A percentile compares a stretch with the other conserved stretches of the same genome.
Conservation (phyloP, 2,888 invertebrate species). For the Rotaria socialis region DNA sequence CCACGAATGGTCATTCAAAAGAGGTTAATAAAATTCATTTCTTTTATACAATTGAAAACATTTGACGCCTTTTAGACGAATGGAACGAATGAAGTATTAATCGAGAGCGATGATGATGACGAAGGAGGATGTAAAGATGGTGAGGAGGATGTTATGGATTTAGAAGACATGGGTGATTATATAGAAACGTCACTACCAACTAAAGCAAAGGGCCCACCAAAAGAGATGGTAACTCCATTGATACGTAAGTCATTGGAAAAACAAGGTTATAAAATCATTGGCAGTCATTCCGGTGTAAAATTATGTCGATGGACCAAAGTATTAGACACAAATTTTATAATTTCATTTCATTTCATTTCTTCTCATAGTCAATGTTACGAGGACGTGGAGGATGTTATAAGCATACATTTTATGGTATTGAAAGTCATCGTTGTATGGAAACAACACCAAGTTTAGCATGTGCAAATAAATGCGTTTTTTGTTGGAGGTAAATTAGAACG, state of each 20-base stretch:
- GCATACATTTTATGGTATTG: slow-evolving; percentile 66
- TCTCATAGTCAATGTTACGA: slow-evolving; percentile 60
- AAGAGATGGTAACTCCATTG: slow-evolving; percentile 64
- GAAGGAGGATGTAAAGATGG: slow-evolving; percentile 48
- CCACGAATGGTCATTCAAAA: background rate
- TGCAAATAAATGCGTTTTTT: slow-evolving; percentile 67
- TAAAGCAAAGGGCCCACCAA: slow-evolving; percentile 46
- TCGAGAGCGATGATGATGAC: slow-evolving; percentile 47
- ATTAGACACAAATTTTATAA: slow-evolving; percentile 48
- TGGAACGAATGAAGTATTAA: background rate
- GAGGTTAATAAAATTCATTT: slow-evolving; percentile 44
- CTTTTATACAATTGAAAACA: slow-evolving; percentile 47
- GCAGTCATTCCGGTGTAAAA: slow-evolving; percentile 65
- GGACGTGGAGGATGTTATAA: slow-evolving; percentile 66
- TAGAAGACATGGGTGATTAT: slow-evolving; percentile 35
- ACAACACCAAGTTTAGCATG: slow-evolving; percentile 65
- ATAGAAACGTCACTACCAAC: slow-evolving; percentile 40
- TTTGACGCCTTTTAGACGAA: slow-evolving; percentile 37
- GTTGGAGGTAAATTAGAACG: slow-evolving; percentile 61
- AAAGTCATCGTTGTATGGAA: slow-evolving; percentile 66
- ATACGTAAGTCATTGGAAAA: slow-evolving; percentile 63
- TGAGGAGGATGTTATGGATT: slow-evolving; percentile 47
- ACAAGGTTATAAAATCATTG: slow-evolving; percentile 65
- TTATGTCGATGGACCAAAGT: slow-evolving; percentile 66
- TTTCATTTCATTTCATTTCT: background rate